phyloP scores from a whole-genome alignment of 2,888 invertebrate species.

The Amiota communis region DNA sequence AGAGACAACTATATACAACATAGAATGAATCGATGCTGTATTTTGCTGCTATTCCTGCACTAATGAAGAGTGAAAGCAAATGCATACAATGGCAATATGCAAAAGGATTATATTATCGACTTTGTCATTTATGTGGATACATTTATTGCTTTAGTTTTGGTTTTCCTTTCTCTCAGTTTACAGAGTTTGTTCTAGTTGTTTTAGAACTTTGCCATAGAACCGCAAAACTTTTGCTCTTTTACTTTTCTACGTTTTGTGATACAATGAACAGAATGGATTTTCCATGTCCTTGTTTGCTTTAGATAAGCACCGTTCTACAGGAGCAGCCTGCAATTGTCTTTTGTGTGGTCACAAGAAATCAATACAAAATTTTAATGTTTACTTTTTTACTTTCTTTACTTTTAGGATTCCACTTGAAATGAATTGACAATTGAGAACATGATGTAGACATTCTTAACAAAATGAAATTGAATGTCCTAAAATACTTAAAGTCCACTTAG shows the following conservation, averaged over 20 bases:
- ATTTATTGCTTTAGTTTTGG: not conserved
- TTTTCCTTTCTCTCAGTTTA: slow-evolving; percentile 1
- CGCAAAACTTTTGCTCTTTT: slow-evolving; percentile 15
- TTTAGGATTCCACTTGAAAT: not conserved
- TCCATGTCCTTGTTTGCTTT: no score
- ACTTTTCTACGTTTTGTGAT: not conserved
- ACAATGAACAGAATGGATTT: no score
- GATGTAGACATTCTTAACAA: no score
- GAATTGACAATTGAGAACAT: no score
- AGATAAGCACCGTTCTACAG: no score
- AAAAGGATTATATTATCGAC: slow-evolving; percentile 19
- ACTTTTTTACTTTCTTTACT: not conserved
- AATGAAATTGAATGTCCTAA: no score
- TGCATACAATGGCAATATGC: not conserved
- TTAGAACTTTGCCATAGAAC: not conserved
- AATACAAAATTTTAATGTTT: no score
- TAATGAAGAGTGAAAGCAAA: slow-evolving; percentile 16
- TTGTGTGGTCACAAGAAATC: no score
- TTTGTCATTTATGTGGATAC: slow-evolving; percentile 20
- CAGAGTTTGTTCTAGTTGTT: slow-evolving; percentile 10
- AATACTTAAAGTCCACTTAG: no score
- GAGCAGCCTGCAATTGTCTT: no score
- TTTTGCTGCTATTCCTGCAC: not conserved
- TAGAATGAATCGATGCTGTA: not conserved
- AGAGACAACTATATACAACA: not conserved